Conservation (phyloP, 2,888 invertebrate species). For the Itoplectis maculator region DNA sequence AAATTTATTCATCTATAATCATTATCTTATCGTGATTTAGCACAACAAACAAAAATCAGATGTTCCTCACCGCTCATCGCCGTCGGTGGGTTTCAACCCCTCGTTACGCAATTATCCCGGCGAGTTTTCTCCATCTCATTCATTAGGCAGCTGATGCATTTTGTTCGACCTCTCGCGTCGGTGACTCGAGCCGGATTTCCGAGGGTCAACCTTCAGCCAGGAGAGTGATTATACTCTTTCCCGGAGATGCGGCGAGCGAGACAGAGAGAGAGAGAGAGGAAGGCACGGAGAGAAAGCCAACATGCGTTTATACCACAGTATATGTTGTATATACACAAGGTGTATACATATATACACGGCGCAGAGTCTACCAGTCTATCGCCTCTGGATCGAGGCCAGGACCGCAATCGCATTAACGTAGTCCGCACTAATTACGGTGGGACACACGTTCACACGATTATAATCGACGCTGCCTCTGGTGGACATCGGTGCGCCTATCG, state of each 20-base stretch:
- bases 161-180: background rate
- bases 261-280: background rate
- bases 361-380: slow-evolving; percentile 41
- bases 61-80: too few species aligned
- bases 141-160: background rate
- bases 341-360: background rate
- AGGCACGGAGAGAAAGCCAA: background rate
- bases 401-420: slow-evolving; percentile 64
- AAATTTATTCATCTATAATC: too few species aligned
- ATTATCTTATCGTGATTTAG: too few species aligned
- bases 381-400: slow-evolving; percentile 63
- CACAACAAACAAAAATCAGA: too few species aligned
- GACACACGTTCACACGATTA: slow-evolving; percentile 67
- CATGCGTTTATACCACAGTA: background rate
- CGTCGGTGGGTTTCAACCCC: too few species aligned
- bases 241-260: background rate
- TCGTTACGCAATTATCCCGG: too few species aligned
- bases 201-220: background rate
- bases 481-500: slow-evolving; percentile 47
- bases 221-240: slow-evolving; percentile 1
- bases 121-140: background rate
- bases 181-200: background rate
- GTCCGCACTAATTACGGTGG: slow-evolving; percentile 66
- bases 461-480: slow-evolving; percentile 59
- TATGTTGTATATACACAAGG: background rate